Percentiles rank a stretch among this genome's conserved stretches.
phyloP scores from a whole-genome alignment of 2,797 vertebrate species.

The Apogon talboti region DNA sequence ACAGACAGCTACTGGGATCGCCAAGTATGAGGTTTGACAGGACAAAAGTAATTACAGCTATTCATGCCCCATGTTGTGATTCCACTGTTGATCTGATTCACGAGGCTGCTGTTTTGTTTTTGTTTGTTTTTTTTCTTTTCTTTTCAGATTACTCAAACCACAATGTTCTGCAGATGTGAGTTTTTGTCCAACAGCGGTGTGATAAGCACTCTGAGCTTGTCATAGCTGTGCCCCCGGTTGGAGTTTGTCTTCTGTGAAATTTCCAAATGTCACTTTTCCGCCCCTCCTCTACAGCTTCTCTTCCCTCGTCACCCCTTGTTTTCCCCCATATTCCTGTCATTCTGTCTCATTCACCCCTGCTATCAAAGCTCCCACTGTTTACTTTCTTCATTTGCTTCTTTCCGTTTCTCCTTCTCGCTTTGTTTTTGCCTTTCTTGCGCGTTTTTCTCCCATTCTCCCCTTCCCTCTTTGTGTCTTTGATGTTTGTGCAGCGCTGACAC shows the following conservation, averaged over 20 bases:
- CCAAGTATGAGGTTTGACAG: constrained; percentile 39
- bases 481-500: constrained; percentile 59
- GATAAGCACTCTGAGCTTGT: constrained; percentile 57
- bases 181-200: constrained; percentile 34
- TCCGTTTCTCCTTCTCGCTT: constrained; percentile 38
- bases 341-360: constrained; percentile 27
- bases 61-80: constrained; percentile 20
- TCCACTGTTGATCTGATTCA: constrained; percentile 33
- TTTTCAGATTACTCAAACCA: constrained; percentile 7
- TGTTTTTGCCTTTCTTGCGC: constrained; percentile 18
- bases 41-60: constrained; percentile 33
- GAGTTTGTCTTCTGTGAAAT: constrained; percentile 55
- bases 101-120: background rate
- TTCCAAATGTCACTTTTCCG: constrained; percentile 47
- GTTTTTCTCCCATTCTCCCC: constrained; percentile 23
- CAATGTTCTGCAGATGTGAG: constrained; percentile 25
- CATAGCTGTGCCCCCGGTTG: constrained; percentile 36
- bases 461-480: constrained; percentile 59
- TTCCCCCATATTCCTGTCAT: constrained; percentile 10
- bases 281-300: constrained; percentile 16
- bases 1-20: constrained; percentile 36
- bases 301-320: constrained; percentile 3
- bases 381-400: constrained; percentile 27
- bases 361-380: constrained; percentile 59
- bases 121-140: background rate